A percentile compares a stretch with the other conserved stretches of the same genome.
Evolutionary conservation across 2,797 vertebrate genomes (phyloP).

Genomic region (Choloepus didactylus): DNA sequence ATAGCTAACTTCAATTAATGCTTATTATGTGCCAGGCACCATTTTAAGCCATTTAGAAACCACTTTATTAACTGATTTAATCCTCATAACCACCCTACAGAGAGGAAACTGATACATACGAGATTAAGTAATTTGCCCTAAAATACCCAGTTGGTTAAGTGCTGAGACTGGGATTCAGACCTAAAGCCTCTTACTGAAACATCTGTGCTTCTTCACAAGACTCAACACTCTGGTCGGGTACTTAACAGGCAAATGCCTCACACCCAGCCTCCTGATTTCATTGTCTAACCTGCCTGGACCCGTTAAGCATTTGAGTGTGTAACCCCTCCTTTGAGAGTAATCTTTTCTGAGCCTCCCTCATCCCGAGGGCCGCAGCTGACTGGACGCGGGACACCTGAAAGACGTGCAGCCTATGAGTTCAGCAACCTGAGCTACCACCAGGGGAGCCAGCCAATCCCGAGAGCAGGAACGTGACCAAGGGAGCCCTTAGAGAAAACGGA

Average conservation of each 20-base stretch:
- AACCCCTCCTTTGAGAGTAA: background rate
- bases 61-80: slow-evolving; percentile 18
- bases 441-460: background rate
- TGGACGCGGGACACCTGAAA: background rate
- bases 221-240: background rate
- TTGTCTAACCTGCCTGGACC: background rate
- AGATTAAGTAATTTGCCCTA: background rate
- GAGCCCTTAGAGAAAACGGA: background rate
- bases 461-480: background rate
- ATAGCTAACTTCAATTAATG: background rate
- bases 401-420: background rate
- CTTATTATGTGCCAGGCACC: background rate
- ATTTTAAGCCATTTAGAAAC: background rate
- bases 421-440: background rate
- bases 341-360: background rate
- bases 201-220: background rate
- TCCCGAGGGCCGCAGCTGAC: background rate
- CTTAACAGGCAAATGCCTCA: background rate
- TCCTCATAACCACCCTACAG: background rate
- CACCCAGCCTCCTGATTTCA: background rate
- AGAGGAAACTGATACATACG: background rate
- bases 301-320: background rate
- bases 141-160: background rate
- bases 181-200: background rate
- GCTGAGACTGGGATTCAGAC: background rate